These are phyloP conservation scores for Xiphophorus couchianus DNA, from an alignment of 2,113 vertebrate genomes.

Conservation along the genomic window DNA sequence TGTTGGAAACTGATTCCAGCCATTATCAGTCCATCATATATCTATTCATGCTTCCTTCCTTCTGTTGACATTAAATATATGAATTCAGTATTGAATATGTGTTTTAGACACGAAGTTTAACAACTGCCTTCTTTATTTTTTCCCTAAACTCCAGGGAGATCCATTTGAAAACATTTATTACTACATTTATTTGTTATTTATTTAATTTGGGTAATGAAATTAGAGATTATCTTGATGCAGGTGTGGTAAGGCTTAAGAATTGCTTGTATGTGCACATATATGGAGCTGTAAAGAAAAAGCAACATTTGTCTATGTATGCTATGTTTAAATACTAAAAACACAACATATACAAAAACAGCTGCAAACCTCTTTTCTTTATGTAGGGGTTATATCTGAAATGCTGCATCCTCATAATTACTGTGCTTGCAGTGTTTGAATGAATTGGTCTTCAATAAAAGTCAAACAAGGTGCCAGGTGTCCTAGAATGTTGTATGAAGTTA, in stretches of 20 bases:
- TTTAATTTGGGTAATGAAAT: no score
- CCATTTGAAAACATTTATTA: background rate
- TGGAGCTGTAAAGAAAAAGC: background rate
- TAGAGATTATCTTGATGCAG: no score
- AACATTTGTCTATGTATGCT: background rate
- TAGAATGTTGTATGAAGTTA: conserved; percentile 21
- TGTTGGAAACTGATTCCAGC: background rate
- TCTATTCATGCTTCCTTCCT: background rate
- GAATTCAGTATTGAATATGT: no score
- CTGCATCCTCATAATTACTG: background rate
- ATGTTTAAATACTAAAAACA: background rate
- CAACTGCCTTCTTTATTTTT: no score
- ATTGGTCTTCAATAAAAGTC: background rate
- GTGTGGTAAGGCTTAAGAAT: background rate
- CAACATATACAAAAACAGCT: background rate
- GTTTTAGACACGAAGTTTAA: no score
- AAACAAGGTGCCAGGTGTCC: background rate
- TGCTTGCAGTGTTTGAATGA: background rate
- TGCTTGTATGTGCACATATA: background rate
- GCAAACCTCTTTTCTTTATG: background rate
- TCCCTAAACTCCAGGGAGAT: background rate
- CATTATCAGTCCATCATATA: background rate
- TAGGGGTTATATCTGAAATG: background rate
- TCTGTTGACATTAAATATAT: no score
- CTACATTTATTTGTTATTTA: background rate